Evolutionary conservation across 2,113 vertebrate species (phyloP).

Genomic region (Camarhynchus parvulus): DNA sequence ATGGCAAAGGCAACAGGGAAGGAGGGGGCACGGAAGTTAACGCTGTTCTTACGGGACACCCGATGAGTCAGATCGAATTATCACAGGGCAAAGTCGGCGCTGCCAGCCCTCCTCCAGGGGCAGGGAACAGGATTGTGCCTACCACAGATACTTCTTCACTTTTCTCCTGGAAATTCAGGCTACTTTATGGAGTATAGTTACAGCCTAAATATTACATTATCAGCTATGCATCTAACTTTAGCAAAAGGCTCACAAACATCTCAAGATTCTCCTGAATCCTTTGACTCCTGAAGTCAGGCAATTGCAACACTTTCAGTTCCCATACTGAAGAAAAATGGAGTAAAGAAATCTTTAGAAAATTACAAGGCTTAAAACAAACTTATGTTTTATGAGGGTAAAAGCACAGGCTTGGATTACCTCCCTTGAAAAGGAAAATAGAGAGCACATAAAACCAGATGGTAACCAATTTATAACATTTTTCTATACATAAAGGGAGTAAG

Average conservation of each 20-base stretch:
- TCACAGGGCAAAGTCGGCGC: not conserved
- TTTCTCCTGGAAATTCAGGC: not conserved
- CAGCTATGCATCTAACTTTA: rapidly evolving
- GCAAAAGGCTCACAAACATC: not conserved
- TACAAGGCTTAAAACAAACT: not conserved
- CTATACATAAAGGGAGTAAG: not conserved
- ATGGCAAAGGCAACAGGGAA: not conserved
- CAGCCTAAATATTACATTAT: not conserved
- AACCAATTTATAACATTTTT: not conserved
- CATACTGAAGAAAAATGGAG: not conserved
- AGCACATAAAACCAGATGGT: not conserved
- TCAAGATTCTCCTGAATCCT: not conserved
- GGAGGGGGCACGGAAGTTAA: not conserved
- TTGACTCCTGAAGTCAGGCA: not conserved
- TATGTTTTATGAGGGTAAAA: not conserved
- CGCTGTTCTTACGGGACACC: rapidly evolving
- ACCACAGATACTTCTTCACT: not conserved
- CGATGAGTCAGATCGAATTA: not conserved
- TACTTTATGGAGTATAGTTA: not conserved
- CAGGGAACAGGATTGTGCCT: not conserved
- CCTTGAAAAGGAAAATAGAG: not conserved
- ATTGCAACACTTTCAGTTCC: not conserved
- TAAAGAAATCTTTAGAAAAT: not conserved
- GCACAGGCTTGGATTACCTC: not conserved
- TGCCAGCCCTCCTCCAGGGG: not conserved